Evolutionary conservation across 2,888 invertebrate genomes (phyloP).

Genomic region (Litoditis marina): DNA sequence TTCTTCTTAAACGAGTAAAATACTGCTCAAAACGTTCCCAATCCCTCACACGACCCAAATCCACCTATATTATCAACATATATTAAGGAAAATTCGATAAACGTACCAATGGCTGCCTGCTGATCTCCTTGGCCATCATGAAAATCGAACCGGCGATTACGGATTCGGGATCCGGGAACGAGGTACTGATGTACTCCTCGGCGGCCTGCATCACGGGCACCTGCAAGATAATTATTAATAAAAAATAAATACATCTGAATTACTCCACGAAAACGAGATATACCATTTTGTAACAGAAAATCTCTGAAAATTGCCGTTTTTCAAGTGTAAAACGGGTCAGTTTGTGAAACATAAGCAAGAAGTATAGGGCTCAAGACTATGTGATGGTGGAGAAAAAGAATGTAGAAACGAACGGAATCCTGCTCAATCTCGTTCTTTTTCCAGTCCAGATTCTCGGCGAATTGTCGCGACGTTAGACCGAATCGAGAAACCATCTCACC

Average conservation of each 20-base stretch:
- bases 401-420: conserved; percentile 13
- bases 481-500: conserved; percentile 71
- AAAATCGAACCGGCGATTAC: conserved; percentile 84
- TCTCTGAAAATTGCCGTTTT: neutral
- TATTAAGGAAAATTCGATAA: neutral
- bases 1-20: too few species aligned
- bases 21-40: too few species aligned
- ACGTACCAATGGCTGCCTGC: conserved; percentile 81
- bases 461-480: conserved; percentile 87
- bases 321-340: neutral
- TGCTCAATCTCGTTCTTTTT: conserved; percentile 38
- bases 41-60: neutral
- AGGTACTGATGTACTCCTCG: conserved; percentile 30
- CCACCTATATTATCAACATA: neutral
- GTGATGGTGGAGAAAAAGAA: too few species aligned
- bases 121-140: conserved; percentile 89
- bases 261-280: too few species aligned
- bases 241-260: too few species aligned
- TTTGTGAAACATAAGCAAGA: neutral
- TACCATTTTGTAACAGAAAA: too few species aligned
- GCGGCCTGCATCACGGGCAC: conserved; percentile 19
- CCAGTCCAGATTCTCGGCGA: conserved; percentile 81
- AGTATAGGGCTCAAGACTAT: too few species aligned
- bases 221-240: too few species aligned
- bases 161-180: conserved; percentile 74